phyloP scores from a whole-genome alignment of 2,113 vertebrate genomes.

The Rana temporaria region DNA sequence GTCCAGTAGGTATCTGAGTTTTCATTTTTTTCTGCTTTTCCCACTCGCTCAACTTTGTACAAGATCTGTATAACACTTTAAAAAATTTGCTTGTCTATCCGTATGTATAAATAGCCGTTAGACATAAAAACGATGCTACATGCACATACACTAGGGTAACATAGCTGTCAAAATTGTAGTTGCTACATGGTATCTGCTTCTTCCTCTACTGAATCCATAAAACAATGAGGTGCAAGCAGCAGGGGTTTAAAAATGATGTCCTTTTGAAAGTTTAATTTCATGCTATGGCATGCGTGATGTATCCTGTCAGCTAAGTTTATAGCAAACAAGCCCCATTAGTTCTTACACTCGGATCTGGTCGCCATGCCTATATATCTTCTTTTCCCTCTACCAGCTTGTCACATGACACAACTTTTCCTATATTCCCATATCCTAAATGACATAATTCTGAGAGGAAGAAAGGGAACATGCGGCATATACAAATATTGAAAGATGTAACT shows the following conservation, averaged over 20 bases:
- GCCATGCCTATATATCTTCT: slow-evolving; percentile 52
- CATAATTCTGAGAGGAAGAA: slow-evolving; percentile 37
- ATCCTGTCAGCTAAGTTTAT: slow-evolving; percentile 57
- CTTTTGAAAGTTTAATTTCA: slow-evolving; percentile 54
- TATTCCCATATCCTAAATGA: slow-evolving; percentile 42
- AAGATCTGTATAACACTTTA: too few species aligned
- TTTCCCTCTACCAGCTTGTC: slow-evolving; percentile 34
- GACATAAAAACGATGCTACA: too few species aligned
- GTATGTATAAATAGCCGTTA: too few species aligned
- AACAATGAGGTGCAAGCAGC: slow-evolving; percentile 33
- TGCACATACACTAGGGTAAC: too few species aligned
- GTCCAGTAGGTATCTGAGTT: too few species aligned
- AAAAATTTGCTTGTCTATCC: too few species aligned
- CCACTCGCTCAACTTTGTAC: too few species aligned
- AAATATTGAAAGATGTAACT: slow-evolving; percentile 36
- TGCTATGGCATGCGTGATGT: slow-evolving; percentile 56
- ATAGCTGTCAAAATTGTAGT: too few species aligned
- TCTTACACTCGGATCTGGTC: slow-evolving; percentile 46
- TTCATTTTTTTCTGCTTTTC: too few species aligned
- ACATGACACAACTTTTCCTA: slow-evolving; percentile 43
- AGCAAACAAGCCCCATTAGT: slow-evolving; percentile 58
- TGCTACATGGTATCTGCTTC: too few species aligned
- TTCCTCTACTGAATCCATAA: neutral
- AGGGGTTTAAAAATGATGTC: slow-evolving; percentile 46
- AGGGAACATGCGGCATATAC: slow-evolving; percentile 30